Conservation (phyloP, 92 coral and sea anemone species). For the Siderastrea radians region DNA sequence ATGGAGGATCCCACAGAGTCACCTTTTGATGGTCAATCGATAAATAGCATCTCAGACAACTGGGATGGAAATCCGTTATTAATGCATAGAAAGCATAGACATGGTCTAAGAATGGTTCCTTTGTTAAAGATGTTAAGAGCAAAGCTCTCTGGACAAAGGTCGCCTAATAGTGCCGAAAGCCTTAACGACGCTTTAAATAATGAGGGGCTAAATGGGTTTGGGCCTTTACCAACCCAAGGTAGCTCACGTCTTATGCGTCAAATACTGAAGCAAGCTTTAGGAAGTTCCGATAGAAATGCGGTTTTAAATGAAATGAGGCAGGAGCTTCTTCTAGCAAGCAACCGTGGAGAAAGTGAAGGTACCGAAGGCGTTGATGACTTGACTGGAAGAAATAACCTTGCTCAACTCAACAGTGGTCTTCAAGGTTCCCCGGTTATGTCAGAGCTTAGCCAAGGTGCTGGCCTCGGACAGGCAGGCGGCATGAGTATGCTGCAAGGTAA, state of each 20-base stretch:
- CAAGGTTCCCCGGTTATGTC: conserved; percentile 44
- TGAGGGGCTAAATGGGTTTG: conserved; percentile 62
- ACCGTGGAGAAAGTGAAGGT: conserved; percentile 71
- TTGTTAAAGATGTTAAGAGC: conserved; percentile 72
- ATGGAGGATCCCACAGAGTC: conserved; percentile 55
- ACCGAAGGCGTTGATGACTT: conserved; percentile 82
- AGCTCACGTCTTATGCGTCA: conserved; percentile 64
- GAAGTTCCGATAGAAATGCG: conserved; percentile 82
- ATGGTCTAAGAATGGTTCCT: conserved; percentile 75
- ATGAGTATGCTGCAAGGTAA: conserved; percentile 30
- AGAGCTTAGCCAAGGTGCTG: conserved; percentile 20
- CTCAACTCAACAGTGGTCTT: conserved; percentile 59
- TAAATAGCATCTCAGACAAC: conserved; percentile 52
- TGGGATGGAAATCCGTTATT: conserved; percentile 57
- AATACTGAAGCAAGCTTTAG: conserved; percentile 78
- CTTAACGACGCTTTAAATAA: conserved; percentile 56
- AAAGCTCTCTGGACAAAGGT: conserved; percentile 48
- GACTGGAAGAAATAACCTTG: conserved; percentile 71
- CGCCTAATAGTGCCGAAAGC: conserved; percentile 44
- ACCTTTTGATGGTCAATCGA: neutral
- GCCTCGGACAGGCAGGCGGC: neutral
- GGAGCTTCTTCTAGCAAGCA: conserved; percentile 83
- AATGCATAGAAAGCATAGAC: conserved; percentile 38
- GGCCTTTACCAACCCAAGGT: conserved; percentile 54
- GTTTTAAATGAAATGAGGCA: conserved; percentile 92